Base-by-base conservation (phyloP, 2,888 invertebrate species). In the Operophtera brumata region DNA sequence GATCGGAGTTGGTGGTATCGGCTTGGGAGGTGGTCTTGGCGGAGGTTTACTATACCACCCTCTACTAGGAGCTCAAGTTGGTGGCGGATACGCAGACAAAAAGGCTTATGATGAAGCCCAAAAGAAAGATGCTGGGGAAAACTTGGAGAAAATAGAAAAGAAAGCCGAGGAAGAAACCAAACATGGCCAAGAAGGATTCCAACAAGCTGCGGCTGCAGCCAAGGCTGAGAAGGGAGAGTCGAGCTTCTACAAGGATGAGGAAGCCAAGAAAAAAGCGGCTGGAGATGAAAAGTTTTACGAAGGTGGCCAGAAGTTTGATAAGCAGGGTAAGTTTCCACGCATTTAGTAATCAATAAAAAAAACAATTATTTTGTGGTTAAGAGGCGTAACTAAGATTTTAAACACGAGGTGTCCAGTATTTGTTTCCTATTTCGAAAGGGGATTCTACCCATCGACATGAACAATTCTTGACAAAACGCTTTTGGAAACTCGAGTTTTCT, bases 251-350 rank as follows among this genome's bases (percentile, higher is more conserved):
- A 91, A 90, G 66, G 91, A 91, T 47, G 90, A 91, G 57, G 90
- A 90, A 67, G 92, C 91, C 0, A 92, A 90, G 60, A 92, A 92
- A 59, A 92, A 92, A 75, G 86, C 91, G 8, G 84, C 85, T 2
- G 92, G 92, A 54, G 92, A 93, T 66, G 92, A 92, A 57, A 93
- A 93, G 64, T 84, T 77, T 56, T 93, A 92, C 63, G 87, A 91
- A 70, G 92, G 93, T 34, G 91, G 84, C 34, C 90, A 92, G 65
- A 91, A 92, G 55, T 78, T 90, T 53, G 90, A 92, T 64, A 91
- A 92, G 70, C 86, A 92, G 64, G 93, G 93, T 92, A 80, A 60
- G 57, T 55, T 61, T 36, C n/a, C 32, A 32, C 3, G 10, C 32
- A 8, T 10, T 32, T n/a, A n/a, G n/a, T n/a, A n/a, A n/a, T n/a